phyloP scores from a whole-genome alignment of 2,113 vertebrate genomes.

The cattle (Bos taurus) region ARS-UCD2.0 NC_037350.1:10846501-10847000 shows the following conservation, averaged over 20 bases:
- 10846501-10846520: neutral
- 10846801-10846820: neutral
- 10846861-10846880: neutral
- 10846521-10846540: neutral
- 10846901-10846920: neutral
- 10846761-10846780: neutral
- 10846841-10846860: neutral
- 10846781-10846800: fast-evolving
- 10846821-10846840: no score
- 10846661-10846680: neutral
- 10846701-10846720: neutral
- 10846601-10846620: neutral
- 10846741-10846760: neutral
- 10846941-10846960: neutral
- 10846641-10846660: neutral
- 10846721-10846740: neutral
- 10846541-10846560: neutral
- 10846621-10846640: neutral
- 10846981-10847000: neutral
- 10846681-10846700: neutral
- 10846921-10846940: neutral
- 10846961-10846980: neutral
- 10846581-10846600: neutral
- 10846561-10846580: neutral
- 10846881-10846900: neutral